phyloP scores from a whole-genome alignment of 2,113 vertebrate genomes.

The Boleophthalmus pectinirostris region DNA sequence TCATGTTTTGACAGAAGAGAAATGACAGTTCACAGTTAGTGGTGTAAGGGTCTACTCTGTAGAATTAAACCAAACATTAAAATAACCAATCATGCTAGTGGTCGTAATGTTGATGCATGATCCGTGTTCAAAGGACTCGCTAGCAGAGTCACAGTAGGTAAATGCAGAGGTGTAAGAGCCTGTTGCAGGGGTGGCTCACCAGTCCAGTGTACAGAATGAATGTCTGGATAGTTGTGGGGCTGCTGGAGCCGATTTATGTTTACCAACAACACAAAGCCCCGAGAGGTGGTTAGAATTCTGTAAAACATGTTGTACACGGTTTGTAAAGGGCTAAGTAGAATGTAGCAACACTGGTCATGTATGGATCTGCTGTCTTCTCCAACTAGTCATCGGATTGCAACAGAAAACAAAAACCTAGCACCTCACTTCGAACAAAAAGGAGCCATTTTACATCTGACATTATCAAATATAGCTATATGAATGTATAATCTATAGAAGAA shows the following conservation, averaged over 20 bases:
- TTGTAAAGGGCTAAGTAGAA: conserved; percentile 23
- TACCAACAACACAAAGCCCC: conserved; percentile 42
- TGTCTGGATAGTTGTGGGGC: conserved; percentile 39
- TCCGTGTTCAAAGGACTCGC: background rate
- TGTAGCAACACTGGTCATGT: conserved; percentile 26
- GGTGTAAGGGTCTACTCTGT: background rate
- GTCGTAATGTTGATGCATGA: background rate
- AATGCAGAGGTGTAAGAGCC: conserved; percentile 37
- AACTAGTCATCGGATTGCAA: conserved; percentile 39
- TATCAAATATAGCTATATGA: conserved; percentile 76
- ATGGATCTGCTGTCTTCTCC: conserved; percentile 26
- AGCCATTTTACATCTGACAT: conserved; percentile 64
- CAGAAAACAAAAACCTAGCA: conserved; percentile 41
- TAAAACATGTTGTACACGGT: background rate
- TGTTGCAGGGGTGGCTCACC: conserved; percentile 25
- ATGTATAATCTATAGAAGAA: conserved; percentile 66
- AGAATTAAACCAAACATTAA: background rate
- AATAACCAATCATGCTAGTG: background rate
- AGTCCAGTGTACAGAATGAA: conserved; percentile 66
- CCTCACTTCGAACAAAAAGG: conserved; percentile 62
- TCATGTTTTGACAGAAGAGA: no score
- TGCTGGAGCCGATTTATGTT: conserved; percentile 16
- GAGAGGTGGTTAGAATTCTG: background rate
- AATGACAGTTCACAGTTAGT: background rate
- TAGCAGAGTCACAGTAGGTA: conserved; percentile 59